Conservation (phyloP, 2,797 vertebrate species). For the Gephyroberyx darwinii region DNA sequence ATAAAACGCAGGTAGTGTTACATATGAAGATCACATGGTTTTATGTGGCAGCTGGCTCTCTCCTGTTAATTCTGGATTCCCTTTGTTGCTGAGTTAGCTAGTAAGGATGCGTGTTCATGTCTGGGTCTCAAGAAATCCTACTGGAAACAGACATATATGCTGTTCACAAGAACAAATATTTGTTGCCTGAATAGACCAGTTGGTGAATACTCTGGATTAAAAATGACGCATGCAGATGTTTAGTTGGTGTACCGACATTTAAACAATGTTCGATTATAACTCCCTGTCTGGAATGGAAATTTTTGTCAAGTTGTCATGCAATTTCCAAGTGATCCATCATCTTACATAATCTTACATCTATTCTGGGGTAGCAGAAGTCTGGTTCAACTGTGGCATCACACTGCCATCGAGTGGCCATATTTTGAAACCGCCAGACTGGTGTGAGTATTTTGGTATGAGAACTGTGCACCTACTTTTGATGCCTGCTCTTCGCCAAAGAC, state of each 20-base stretch:
- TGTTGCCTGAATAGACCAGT: conserved; percentile 24
- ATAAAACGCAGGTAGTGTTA: conserved; percentile 8
- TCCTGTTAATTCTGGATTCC: neutral
- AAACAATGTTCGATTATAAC: conserved; percentile 38
- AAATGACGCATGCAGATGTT: conserved; percentile 24
- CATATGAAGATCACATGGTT: neutral
- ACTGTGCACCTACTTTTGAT: too few species aligned
- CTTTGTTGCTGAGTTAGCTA: conserved; percentile 10
- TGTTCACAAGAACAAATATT: neutral
- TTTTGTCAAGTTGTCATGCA: conserved; percentile 75
- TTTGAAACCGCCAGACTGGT: conserved; percentile 2
- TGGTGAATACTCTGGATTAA: conserved; percentile 24
- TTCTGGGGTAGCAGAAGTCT: conserved; percentile 11
- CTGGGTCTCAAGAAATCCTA: neutral
- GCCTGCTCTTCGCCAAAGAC: too few species aligned
- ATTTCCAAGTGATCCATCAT: conserved; percentile 75
- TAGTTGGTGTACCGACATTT: conserved; percentile 37
- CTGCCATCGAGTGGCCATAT: conserved; percentile 68
- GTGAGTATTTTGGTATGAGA: neutral
- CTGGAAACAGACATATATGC: neutral
- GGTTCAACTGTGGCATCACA: conserved; percentile 51
- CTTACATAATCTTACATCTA: conserved; percentile 66
- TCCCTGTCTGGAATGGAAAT: conserved; percentile 47
- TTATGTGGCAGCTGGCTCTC: neutral
- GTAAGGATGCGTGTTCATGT: neutral